Evolutionary conservation across 2,888 invertebrate genomes (phyloP).

Genomic region (Dicycla oo): DNA sequence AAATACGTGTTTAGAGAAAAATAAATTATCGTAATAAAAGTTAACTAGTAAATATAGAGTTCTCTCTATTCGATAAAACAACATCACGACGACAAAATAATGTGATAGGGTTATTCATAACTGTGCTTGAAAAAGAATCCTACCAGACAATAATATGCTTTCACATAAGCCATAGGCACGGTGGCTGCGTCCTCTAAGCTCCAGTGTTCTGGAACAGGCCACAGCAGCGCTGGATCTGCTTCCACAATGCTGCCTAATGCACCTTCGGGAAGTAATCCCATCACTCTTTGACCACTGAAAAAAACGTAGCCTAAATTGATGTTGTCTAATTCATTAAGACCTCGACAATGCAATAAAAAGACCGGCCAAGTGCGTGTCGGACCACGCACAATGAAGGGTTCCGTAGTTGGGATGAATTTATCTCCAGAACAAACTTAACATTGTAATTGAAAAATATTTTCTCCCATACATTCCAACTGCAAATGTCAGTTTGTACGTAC

Average conservation of each 20-base stretch:
- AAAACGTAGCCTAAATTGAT: not conserved
- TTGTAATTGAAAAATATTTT: too few relatives aligned
- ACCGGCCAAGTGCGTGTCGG: too few relatives aligned
- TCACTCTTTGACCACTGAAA: conserved; percentile 88
- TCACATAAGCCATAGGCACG: conserved; percentile 91
- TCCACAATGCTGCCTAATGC: conserved; percentile 90
- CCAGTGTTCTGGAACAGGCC: conserved; percentile 93
- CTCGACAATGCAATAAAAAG: not conserved
- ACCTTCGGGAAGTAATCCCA: conserved; percentile 91
- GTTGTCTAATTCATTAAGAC: not conserved
- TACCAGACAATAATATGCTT: conserved; percentile 78
- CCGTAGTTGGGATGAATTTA: too few relatives aligned
- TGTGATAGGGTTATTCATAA: not conserved
- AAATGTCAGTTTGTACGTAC: too few relatives aligned
- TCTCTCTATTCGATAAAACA: fast-evolving
- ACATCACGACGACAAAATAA: not conserved
- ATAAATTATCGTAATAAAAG: not conserved
- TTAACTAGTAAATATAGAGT: not conserved
- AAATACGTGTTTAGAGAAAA: not conserved
- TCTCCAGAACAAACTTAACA: too few relatives aligned
- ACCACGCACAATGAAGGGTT: too few relatives aligned
- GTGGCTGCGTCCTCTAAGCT: conserved; percentile 93
- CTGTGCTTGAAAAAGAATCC: conserved; percentile 29
- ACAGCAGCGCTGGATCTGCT: conserved; percentile 87
- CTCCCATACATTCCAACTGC: too few relatives aligned